A percentile compares a stretch with the other conserved stretches of the same genome.
Evolutionary conservation across 1,140 invertebrate species (phyloP).

Genomic region (Drosophila ficusphila): DNA sequence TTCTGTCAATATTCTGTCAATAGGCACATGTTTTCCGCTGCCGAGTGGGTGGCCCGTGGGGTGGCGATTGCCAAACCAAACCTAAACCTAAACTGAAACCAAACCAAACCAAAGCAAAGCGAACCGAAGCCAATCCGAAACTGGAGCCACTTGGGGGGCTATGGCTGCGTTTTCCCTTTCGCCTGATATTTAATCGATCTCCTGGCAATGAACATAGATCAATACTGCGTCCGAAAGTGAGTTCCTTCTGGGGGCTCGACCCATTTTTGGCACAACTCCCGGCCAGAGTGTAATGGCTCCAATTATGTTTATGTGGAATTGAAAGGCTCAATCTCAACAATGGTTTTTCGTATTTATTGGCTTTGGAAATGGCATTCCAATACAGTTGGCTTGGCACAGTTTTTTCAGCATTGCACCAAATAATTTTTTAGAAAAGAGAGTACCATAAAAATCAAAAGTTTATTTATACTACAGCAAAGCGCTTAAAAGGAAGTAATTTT

Average conservation of each 20-base stretch:
- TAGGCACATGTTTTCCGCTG: constrained; percentile 69
- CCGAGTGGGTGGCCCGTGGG: constrained; percentile 42
- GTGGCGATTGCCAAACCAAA: constrained; percentile 23
- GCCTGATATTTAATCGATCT: constrained; percentile 67
- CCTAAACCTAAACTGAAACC: constrained; percentile 11
- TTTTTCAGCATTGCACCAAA: no score
- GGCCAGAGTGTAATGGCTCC: neutral
- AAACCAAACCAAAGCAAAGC: no score
- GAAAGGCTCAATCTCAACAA: no score
- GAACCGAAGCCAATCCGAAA: constrained; percentile 9
- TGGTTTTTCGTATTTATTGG: no score
- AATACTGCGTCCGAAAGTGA: constrained; percentile 34
- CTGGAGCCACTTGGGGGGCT: constrained; percentile 14
- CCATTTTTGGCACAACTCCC: constrained; percentile 14
- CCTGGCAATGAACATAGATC: constrained; percentile 38
- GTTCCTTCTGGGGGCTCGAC: constrained; percentile 30
- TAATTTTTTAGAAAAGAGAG: no score
- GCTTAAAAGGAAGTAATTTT: no score
- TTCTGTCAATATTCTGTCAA: constrained; percentile 84
- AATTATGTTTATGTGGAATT: no score
- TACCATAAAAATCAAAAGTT: no score
- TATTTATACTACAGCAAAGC: no score
- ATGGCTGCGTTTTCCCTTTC: constrained; percentile 58
- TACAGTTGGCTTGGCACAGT: no score
- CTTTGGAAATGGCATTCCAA: no score